Evolutionary conservation across 2,797 vertebrate genomes (phyloP).

Genomic region (Monodelphis domestica): DNA sequence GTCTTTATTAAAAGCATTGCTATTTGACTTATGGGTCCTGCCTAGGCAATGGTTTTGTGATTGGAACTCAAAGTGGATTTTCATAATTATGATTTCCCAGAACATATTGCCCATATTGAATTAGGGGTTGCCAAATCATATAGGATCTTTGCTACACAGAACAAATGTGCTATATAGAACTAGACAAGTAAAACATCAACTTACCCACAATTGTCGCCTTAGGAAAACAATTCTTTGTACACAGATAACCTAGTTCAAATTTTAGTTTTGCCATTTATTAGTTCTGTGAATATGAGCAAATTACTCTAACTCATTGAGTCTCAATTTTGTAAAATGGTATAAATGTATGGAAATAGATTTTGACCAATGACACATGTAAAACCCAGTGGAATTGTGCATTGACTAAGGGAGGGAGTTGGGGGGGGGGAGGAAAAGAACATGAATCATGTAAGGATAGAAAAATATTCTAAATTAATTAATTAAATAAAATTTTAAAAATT

Average conservation of each 20-base stretch:
- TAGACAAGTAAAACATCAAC: not conserved
- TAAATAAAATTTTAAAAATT: no score
- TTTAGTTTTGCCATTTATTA: not conserved
- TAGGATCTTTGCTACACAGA: not conserved
- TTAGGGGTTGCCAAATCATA: not conserved
- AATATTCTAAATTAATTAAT: no score
- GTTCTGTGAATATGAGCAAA: not conserved
- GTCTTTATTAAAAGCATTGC: no score
- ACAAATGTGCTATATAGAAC: not conserved
- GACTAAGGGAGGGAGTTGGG: no score
- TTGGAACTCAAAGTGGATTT: not conserved
- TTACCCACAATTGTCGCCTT: not conserved
- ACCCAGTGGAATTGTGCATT: no score
- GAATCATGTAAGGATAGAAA: no score
- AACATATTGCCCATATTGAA: not conserved
- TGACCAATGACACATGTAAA: no score
- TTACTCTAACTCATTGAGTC: not conserved
- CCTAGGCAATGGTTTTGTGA: not conserved
- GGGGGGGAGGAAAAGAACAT: no score
- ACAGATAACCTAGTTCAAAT: not conserved
- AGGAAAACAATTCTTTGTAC: not conserved
- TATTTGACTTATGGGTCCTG: not conserved
- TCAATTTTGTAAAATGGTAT: not conserved
- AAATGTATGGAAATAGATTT: no score
- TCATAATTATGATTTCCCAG: not conserved